These are phyloP conservation scores for Elegia similella DNA, from an alignment of 2,888 invertebrate genomes.

Conservation along the genomic window DNA sequence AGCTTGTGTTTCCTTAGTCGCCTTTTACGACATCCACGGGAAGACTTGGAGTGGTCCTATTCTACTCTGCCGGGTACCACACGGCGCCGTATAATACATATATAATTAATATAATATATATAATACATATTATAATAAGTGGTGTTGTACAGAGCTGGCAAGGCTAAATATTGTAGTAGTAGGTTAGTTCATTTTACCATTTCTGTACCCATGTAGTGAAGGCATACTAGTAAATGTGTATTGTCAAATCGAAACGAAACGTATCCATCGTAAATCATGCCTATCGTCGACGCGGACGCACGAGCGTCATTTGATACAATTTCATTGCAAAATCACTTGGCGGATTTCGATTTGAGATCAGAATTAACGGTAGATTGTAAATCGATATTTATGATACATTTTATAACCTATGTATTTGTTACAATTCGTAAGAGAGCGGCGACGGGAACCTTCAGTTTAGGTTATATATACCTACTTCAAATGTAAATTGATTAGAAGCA, in stretches of 20 bases:
- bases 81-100: too few species aligned
- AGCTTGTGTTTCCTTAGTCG: too few species aligned
- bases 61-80: too few species aligned
- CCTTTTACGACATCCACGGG: too few species aligned
- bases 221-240: neutral
- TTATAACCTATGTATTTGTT: neutral
- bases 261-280: conserved; percentile 9
- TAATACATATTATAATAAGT: too few species aligned
- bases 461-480: neutral
- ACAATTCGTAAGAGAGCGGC: neutral
- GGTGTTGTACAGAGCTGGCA: too few species aligned
- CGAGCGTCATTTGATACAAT: conserved; percentile 9
- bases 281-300: conserved; percentile 6
- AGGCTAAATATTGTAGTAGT: too few species aligned
- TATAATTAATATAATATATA: too few species aligned
- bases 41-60: too few species aligned
- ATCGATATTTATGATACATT: neutral
- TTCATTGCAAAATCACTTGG: conserved; percentile 4
- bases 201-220: too few species aligned
- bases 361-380: conserved; percentile 1
- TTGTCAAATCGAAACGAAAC: neutral
- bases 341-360: conserved; percentile 4
- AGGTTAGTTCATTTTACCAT: too few species aligned
- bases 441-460: neutral
- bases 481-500: neutral